Base-by-base conservation (phyloP, 2,797 vertebrate species). In the Psittacula echo region DNA sequence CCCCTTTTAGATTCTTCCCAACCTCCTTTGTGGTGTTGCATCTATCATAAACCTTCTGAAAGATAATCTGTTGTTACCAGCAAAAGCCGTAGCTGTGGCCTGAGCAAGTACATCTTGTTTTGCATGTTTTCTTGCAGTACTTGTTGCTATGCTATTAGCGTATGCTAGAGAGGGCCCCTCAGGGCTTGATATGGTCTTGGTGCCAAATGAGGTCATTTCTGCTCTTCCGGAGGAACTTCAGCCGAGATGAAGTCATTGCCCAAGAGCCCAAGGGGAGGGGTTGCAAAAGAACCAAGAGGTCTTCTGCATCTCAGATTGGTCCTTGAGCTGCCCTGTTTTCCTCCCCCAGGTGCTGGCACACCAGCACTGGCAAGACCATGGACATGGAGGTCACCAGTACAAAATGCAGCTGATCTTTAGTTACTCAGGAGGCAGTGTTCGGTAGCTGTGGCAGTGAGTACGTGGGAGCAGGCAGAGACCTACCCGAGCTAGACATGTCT, bases 131-230 rank as follows among this genome's bases (percentile, higher is more conserved):
- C 70, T 23, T 51, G 34, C 64, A 50, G 70, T 22, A 17, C 67
- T 66, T 27, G 53, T 54, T 84, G 74, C 91, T 89, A 6, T 32
- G 48, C 60, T 64, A 0, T 73, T 47, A 30, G 47, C 0, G 1
- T 29, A 22, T 37, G 67, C 70, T 70, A 7, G 48, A 68, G 74
- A 73, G 65, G 56, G 62, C 39, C 80, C 53, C 45, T 13, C 11
- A 17, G 65, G 50, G 65, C 56, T 83, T 11, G 0, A 6, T 8
- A 1, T 0, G 3, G 17, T 21, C 85, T 37, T 24, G 9, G 58
- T 91, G 91, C 91, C 70, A 80, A 75, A 62, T 88, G 82, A 96
- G 58, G 70, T 66, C 12, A 86, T 72, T 78, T 58, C 76, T 93
- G 72, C 61, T 87, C 77, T 85, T 85, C 51, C 2, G 0, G 51